Evolutionary conservation across 2,113 vertebrate genomes (phyloP).

Genomic region (Pipa parva): DNA sequence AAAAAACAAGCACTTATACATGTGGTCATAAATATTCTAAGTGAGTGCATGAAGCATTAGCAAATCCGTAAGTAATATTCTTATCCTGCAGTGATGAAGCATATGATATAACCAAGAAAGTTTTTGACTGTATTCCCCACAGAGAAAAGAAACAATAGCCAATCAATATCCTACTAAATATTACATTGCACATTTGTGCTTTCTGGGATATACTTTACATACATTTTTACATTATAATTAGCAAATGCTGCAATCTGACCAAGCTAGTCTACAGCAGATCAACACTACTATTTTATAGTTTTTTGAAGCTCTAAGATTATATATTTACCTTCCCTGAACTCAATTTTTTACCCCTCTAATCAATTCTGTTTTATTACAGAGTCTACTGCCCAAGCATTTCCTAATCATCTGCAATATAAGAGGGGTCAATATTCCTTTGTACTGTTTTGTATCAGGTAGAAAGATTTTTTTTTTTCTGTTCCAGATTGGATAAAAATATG

Average conservation of each 20-base stretch:
- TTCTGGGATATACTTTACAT: conserved; percentile 21
- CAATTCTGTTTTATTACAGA: conserved; percentile 33
- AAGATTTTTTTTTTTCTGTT: conserved; percentile 19
- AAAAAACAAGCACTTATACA: conserved; percentile 8
- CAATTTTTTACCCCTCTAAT: conserved; percentile 21
- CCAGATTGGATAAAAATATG: conserved; percentile 33
- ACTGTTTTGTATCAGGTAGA: conserved; percentile 29
- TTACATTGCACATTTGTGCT: conserved; percentile 15
- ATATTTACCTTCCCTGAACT: conserved; percentile 5
- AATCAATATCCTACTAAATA: conserved; percentile 37
- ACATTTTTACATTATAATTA: conserved; percentile 18
- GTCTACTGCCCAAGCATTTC: conserved; percentile 38
- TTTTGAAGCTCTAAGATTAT: no score
- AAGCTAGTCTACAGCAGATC: no score
- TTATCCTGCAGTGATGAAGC: conserved; percentile 18
- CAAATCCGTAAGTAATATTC: conserved; percentile 7
- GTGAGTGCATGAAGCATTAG: conserved; percentile 26
- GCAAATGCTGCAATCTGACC: neutral
- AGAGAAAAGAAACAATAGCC: conserved; percentile 19
- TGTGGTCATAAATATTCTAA: conserved; percentile 28
- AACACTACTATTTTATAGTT: no score
- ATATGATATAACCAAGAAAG: conserved; percentile 25
- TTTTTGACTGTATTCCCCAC: conserved; percentile 29
- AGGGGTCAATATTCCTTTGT: conserved; percentile 37
- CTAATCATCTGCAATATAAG: conserved; percentile 41